phyloP scores from a whole-genome alignment of 1,140 invertebrate genomes.

The Hyphantria cunea region DNA sequence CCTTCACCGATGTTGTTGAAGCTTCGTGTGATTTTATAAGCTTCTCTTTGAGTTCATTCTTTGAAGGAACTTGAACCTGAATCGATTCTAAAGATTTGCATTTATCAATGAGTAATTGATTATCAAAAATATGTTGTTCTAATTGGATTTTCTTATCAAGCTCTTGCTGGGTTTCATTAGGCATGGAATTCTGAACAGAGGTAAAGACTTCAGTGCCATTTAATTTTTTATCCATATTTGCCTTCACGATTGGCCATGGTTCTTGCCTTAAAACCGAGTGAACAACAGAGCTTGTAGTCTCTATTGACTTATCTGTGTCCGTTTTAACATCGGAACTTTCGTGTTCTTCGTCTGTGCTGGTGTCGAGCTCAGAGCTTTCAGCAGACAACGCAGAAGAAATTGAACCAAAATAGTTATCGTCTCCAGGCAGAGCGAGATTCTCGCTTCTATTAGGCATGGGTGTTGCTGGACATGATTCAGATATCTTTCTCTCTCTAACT shows the following conservation, averaged over 20 bases:
- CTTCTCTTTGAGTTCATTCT: constrained; percentile 21
- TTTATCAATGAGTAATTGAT: constrained; percentile 21
- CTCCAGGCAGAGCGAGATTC: constrained; percentile 68
- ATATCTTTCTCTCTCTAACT: constrained; percentile 53
- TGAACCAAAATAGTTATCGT: constrained; percentile 65
- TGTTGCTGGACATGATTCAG: constrained; percentile 75
- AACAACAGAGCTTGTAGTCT: constrained; percentile 82
- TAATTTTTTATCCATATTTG: constrained; percentile 72
- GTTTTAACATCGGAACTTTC: constrained; percentile 73
- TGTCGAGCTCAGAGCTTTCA: constrained; percentile 75
- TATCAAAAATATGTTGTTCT: constrained; percentile 20
- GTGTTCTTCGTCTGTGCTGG: constrained; percentile 77
- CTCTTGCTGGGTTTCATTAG: constrained; percentile 28
- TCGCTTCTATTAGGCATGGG: constrained; percentile 64
- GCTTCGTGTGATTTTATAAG: constrained; percentile 23
- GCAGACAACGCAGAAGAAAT: constrained; percentile 71
- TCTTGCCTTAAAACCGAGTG: constrained; percentile 77
- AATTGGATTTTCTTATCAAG: constrained; percentile 22
- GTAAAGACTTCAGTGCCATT: constrained; percentile 47
- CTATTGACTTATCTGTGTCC: constrained; percentile 61
- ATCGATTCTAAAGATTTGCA: constrained; percentile 23
- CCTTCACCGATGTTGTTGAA: constrained; percentile 23
- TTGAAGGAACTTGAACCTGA: constrained; percentile 3
- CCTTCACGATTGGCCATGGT: constrained; percentile 59
- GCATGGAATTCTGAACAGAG: constrained; percentile 26